Base-by-base conservation (phyloP, 2,888 invertebrate genomes). In the Augochlorella aurata region DNA sequence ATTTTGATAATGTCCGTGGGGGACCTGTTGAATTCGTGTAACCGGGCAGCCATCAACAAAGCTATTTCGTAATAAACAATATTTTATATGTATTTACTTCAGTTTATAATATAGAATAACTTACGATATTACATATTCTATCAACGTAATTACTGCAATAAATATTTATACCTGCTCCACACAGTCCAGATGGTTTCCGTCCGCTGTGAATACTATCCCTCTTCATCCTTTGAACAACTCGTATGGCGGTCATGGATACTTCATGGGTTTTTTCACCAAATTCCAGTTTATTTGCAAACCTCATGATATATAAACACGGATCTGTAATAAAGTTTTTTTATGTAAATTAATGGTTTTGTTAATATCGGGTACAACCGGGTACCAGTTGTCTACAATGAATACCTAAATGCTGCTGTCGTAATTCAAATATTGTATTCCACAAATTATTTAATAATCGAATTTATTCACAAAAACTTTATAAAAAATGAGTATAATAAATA, bases 141-240 rank as follows among this genome's bases (percentile, higher is more conserved):
- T 29, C 50, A 50, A 50, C 18, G 7, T 50, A 18, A 50, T 18
- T 50, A 50, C 18, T 18, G 16, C 14, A 18, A 4, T 18, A 58
- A 24, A 2, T 24, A 14, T 69, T 65, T 24, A 21, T 93, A 98
- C 98, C 98, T 92, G 99, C 99, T 44, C 99, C 99, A 94, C 99
- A 99, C 29, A 99, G 95, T 16, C 99, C 99, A 0, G 99, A 98
- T 1, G 99, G 99, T 88, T 99, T 94, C 80, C 99, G 95, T 10
- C 99, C 99, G 0, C 98, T 98, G 93, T 99, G 98, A 93, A 99
- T 97, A 93, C 98, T 99, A 94, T 99, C 99, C 90, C 98, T 96
- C 94, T 99, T 99, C 99, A 99, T 99, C 89, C 99, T 95, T 94
- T 98, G 97, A 38, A 99, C 98, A 81, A 99, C 95, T 77, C 99